Conservation (phyloP, 2,888 invertebrate genomes). For the Napeogenes sylphis region DNA sequence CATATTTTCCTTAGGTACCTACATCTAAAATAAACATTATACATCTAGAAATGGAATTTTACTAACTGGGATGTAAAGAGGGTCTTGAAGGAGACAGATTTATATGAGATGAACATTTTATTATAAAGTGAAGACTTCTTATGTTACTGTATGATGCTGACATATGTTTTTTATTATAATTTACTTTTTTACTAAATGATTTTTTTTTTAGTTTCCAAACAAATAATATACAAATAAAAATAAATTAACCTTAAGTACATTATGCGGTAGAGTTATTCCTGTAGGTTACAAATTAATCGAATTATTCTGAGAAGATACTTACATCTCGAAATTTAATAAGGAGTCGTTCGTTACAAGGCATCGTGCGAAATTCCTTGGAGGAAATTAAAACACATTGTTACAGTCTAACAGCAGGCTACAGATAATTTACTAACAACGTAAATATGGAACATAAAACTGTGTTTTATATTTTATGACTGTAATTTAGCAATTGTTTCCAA, state of each 20-base stretch:
- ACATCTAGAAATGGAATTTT: neutral
- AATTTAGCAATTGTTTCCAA: too few species aligned
- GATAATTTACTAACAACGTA: neutral
- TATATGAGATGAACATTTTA: neutral
- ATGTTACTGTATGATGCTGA: neutral
- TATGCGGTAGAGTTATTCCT: neutral
- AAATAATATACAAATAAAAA: too few species aligned
- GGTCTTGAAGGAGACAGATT: neutral
- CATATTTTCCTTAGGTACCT: neutral
- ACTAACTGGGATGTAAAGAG: neutral
- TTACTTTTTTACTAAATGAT: too few species aligned
- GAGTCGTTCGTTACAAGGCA: neutral
- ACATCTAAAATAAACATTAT: neutral
- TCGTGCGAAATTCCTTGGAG: neutral
- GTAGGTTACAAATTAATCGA: neutral
- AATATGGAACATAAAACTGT: neutral
- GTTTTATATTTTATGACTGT: too few species aligned
- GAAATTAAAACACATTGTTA: conserved; percentile 5
- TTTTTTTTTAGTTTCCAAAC: too few species aligned
- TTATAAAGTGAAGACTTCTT: neutral
- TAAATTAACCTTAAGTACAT: too few species aligned
- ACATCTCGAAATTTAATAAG: neutral
- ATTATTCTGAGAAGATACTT: neutral
- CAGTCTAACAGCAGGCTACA: neutral
- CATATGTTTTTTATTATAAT: neutral